Evolutionary conservation across 2,113 vertebrate species (phyloP), one percentile per base, ranked within the genome.

Genomic region (Macheiramphus alcinus): DNA sequence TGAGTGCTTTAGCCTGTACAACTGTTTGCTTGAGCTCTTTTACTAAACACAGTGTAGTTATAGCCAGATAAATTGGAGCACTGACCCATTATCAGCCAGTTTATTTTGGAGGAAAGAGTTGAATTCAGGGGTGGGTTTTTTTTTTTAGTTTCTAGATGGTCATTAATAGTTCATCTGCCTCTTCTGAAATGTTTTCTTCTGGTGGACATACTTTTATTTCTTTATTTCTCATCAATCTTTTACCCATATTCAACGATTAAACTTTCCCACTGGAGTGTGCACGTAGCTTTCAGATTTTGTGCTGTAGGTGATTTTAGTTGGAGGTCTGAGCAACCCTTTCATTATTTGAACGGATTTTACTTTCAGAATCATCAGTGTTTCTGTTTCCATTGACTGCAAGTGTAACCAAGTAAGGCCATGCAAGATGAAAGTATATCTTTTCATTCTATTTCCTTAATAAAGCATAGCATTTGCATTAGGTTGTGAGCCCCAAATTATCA

Each of bases 391-490:
- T 83, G 36, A 45, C 38, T 76, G 75, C 4, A 59, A 61, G 50
- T 53, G 29, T 63, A 82, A 47, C 1, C 0, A 0, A 38, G n/a
- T 59, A 31, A 88, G 23, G 7, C 63, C 15, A 7, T 40, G 27
- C 11, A 62, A 73, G 59, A 31, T 40, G 9, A 19, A 53, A 61
- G 0, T 47, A 0, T 13, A 13, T 67, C 2, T 78, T 78, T 74
- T 67, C 9, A 42, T 38, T 5, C 16, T 2, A 2, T 79, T 95
- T 93, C 14, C 38, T 34, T 56, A 48, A 48, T 31, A 25, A 81
- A 87, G 20, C 0, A 1, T 31, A 19, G n/a, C 31, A 67, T 38
- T 86, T 81, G 8, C 20, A 47, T 68, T 10, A 23, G 5, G 4
- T 12, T 47, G 3, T 62, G 61, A 80, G n/a, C 47, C 12, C 9